Evolutionary conservation across 1,140 invertebrate species (phyloP).

Genomic region (Sogatella furcifera): DNA sequence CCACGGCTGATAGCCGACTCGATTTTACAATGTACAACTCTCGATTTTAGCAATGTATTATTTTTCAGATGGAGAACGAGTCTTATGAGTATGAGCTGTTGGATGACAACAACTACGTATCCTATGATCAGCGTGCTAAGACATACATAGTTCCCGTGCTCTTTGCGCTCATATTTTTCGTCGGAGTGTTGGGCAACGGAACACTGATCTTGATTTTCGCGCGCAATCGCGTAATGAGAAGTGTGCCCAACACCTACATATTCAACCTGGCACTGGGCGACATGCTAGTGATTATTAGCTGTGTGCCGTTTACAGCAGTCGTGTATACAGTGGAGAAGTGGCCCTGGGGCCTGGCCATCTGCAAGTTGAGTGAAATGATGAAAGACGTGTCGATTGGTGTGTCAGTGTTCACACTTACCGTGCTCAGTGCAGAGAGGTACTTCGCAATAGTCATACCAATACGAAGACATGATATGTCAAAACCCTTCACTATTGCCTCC

Average conservation of each 20-base stretch:
- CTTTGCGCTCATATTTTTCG: slow-evolving; percentile 75
- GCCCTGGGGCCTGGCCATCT: slow-evolving; percentile 73
- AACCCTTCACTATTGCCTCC: slow-evolving; percentile 37
- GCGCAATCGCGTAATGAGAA: slow-evolving; percentile 67
- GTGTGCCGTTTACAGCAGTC: slow-evolving; percentile 78
- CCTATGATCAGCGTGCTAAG: slow-evolving; percentile 61
- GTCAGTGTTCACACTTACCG: slow-evolving; percentile 86
- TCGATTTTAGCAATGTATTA: no score
- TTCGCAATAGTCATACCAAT: slow-evolving; percentile 86
- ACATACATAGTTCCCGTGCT: slow-evolving; percentile 79
- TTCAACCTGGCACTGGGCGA: slow-evolving; percentile 64
- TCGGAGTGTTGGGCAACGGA: slow-evolving; percentile 82
- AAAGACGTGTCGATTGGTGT: slow-evolving; percentile 88
- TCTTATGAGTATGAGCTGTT: no score
- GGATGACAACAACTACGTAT: slow-evolving; percentile 35
- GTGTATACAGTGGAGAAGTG: slow-evolving; percentile 79
- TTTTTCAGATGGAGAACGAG: no score
- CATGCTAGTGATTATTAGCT: slow-evolving; percentile 70
- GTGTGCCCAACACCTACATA: slow-evolving; percentile 83
- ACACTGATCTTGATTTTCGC: slow-evolving; percentile 75
- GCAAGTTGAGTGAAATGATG: slow-evolving; percentile 76
- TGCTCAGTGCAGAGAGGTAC: slow-evolving; percentile 80
- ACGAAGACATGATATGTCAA: slow-evolving; percentile 45
- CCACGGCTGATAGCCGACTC: no score
- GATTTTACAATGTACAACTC: no score